Percentiles rank a stretch among this genome's conserved stretches.
Conservation (phyloP, 2,113 vertebrate species). For the Perca fluviatilis region DNA sequence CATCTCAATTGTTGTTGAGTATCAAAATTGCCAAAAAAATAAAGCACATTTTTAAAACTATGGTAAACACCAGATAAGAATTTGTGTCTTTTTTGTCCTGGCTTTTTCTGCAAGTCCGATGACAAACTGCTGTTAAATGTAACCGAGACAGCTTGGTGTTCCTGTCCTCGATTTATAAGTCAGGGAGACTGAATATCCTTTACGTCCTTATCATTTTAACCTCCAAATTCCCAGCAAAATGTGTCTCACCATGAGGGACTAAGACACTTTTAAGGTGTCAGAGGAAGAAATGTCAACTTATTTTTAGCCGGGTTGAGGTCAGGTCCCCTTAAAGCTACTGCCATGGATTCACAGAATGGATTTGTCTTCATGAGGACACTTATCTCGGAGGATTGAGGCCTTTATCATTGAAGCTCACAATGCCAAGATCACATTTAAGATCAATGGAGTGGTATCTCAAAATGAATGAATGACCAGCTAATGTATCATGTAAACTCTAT, state of each 20-base stretch:
- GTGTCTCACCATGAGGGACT: constrained; percentile 5
- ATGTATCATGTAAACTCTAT: constrained; percentile 24
- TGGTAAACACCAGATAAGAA: not conserved
- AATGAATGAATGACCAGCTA: constrained; percentile 53
- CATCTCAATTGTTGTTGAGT: not conserved
- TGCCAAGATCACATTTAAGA: constrained; percentile 60
- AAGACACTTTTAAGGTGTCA: constrained; percentile 58
- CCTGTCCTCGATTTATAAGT: not conserved
- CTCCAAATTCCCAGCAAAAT: constrained; percentile 13
- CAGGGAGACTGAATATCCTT: not conserved
- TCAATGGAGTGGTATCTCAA: constrained; percentile 31
- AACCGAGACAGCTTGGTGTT: not conserved
- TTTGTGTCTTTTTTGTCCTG: not conserved
- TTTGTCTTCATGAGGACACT: constrained; percentile 51
- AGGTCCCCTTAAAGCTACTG: constrained; percentile 55
- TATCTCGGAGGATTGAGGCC: constrained; percentile 39
- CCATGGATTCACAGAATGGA: constrained; percentile 37
- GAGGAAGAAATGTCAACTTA: constrained; percentile 55
- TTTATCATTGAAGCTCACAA: constrained; percentile 59
- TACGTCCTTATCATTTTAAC: constrained; percentile 26
- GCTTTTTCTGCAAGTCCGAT: not conserved
- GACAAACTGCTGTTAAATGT: not conserved
- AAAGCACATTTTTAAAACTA: not conserved
- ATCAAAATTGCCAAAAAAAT: not conserved
- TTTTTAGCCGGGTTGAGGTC: constrained; percentile 66